A percentile compares a stretch with the other conserved stretches of the same genome.
These are phyloP conservation scores for Cepphus grylle DNA, from an alignment of 2,113 vertebrate genomes.

Conservation along the genomic window DNA sequence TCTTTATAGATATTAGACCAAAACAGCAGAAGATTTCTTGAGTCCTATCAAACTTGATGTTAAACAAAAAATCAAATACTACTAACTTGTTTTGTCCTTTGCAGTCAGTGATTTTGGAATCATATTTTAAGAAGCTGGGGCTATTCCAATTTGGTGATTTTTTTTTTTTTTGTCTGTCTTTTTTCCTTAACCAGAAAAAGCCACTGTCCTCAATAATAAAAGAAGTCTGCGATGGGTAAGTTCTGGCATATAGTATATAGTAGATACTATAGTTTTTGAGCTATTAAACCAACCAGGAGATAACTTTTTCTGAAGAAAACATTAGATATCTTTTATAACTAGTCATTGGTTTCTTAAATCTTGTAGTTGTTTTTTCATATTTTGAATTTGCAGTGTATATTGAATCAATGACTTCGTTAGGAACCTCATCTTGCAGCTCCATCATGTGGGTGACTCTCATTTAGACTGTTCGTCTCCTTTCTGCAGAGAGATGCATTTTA, in stretches of 20 bases:
- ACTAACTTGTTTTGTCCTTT: neutral
- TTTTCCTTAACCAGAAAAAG: conserved; percentile 85
- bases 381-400: neutral
- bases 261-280: neutral
- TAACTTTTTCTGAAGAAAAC: neutral
- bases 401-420: neutral
- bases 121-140: neutral
- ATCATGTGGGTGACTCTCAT: neutral
- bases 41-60: neutral
- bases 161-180: conserved; percentile 19
- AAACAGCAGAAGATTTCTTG: neutral
- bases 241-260: neutral
- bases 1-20: neutral
- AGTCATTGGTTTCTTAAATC: neutral
- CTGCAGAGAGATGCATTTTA: neutral
- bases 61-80: neutral
- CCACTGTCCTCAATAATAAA: conserved; percentile 96
- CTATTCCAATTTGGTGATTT: neutral
- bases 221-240: conserved; percentile 99
- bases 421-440: neutral
- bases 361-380: neutral
- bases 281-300: neutral
- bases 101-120: neutral
- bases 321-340: neutral
- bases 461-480: neutral